Percentiles rank a stretch among this genome's conserved stretches.
These are phyloP conservation scores for Mamestra brassicae DNA, from an alignment of 2,888 invertebrate species.

Conservation along the genomic window DNA sequence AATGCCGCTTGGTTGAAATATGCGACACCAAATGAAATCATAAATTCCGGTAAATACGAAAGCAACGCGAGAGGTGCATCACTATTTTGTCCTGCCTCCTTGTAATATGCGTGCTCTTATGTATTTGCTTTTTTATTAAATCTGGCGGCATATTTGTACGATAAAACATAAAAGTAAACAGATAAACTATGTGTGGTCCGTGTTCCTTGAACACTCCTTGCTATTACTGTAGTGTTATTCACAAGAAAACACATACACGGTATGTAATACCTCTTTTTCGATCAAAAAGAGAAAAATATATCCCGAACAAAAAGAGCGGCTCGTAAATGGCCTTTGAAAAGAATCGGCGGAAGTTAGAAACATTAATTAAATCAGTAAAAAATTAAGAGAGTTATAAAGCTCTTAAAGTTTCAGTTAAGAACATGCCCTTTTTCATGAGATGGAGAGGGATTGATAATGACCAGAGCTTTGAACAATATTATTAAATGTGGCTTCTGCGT, in stretches of 20 bases:
- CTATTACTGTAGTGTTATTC: neutral
- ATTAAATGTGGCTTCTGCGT: slow-evolving; percentile 25
- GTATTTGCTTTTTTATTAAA: slow-evolving; percentile 58
- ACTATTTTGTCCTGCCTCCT: slow-evolving; percentile 66
- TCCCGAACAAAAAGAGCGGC: slow-evolving; percentile 19
- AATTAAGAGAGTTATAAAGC: slow-evolving; percentile 54
- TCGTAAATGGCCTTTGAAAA: slow-evolving; percentile 44
- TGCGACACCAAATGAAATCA: slow-evolving; percentile 88
- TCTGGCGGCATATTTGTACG: slow-evolving; percentile 9
- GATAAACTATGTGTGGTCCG: neutral
- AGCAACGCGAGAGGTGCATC: slow-evolving; percentile 73
- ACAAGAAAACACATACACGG: neutral
- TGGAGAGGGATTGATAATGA: slow-evolving; percentile 39
- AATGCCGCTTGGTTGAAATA: slow-evolving; percentile 84
- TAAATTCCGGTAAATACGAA: slow-evolving; percentile 85
- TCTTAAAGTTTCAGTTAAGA: slow-evolving; percentile 50
- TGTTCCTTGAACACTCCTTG: neutral
- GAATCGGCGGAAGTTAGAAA: slow-evolving; percentile 45
- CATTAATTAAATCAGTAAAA: slow-evolving; percentile 58
- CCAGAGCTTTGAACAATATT: slow-evolving; percentile 35
- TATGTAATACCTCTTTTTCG: neutral
- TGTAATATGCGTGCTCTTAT: slow-evolving; percentile 47
- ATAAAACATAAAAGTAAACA: slow-evolving; percentile 12
- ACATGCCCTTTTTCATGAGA: slow-evolving; percentile 32
- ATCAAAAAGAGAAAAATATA: neutral